A percentile compares a stretch with the other conserved stretches of the same genome.
These are phyloP conservation scores for Chrysolina americana DNA, from an alignment of 2,888 invertebrate species.

Conservation along the genomic window DNA sequence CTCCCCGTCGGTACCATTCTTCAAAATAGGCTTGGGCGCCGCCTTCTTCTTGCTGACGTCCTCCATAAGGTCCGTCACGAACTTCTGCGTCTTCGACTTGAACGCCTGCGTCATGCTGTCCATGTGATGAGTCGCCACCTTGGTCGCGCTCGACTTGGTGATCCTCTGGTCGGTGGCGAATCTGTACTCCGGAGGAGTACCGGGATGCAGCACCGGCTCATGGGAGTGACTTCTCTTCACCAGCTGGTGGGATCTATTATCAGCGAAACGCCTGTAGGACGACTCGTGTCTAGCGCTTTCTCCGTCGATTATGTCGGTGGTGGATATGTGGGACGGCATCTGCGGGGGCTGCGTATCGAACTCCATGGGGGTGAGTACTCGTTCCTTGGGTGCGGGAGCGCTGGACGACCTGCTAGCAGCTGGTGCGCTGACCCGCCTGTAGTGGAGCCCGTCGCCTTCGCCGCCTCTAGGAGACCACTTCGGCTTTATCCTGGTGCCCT, in stretches of 20 bases:
- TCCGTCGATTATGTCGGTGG: slow-evolving; percentile 52
- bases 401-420: slow-evolving; percentile 70
- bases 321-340: slow-evolving; percentile 63
- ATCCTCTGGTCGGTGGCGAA: slow-evolving; percentile 69
- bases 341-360: slow-evolving; percentile 73
- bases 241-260: slow-evolving; percentile 60
- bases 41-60: slow-evolving; percentile 71
- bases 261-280: slow-evolving; percentile 59
- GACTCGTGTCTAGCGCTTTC: slow-evolving; percentile 52
- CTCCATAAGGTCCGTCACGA: slow-evolving; percentile 76
- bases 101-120: slow-evolving; percentile 79
- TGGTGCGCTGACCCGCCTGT: slow-evolving; percentile 76
- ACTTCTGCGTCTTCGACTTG: slow-evolving; percentile 79
- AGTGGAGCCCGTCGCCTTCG: slow-evolving; percentile 74
- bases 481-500: slow-evolving; percentile 74
- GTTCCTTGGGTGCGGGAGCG: slow-evolving; percentile 69
- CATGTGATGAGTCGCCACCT: slow-evolving; percentile 76
- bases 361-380: slow-evolving; percentile 76
- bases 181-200: slow-evolving; percentile 75
- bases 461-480: slow-evolving; percentile 77
- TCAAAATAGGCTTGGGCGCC: slow-evolving; percentile 69
- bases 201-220: slow-evolving; percentile 70
- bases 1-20: slow-evolving; percentile 70
- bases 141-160: slow-evolving; percentile 67
- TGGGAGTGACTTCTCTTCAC: slow-evolving; percentile 59